A percentile compares a stretch with the other conserved stretches of the same genome.
Conservation (phyloP, 1,140 invertebrate species). For the Thereuonema tuberculata region DNA sequence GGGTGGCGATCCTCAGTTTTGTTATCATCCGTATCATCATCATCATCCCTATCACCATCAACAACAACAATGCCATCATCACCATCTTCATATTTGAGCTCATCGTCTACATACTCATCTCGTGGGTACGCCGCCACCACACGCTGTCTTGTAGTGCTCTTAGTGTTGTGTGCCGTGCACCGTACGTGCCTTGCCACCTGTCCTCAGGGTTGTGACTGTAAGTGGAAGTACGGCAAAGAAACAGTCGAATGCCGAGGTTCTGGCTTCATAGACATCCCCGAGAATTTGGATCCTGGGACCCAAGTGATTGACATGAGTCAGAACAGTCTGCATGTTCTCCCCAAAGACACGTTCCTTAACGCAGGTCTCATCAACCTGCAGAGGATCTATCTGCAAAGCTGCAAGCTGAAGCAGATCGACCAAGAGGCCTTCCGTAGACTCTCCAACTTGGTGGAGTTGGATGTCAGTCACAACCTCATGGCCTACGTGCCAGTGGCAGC, state of each 20-base stretch:
- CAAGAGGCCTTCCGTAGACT: conserved; percentile 63
- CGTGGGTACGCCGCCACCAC: no score
- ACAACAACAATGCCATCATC: conserved; percentile 15
- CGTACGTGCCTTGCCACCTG: conserved; percentile 33
- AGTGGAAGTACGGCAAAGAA: conserved; percentile 83
- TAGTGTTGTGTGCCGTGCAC: not conserved
- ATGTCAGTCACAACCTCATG: conserved; percentile 59
- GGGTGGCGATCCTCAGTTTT: not conserved
- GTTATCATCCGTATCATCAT: conserved; percentile 5
- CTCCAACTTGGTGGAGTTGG: conserved; percentile 72
- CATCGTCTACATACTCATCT: conserved; percentile 7
- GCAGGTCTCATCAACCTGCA: conserved; percentile 71
- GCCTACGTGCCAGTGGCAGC: conserved; percentile 49
- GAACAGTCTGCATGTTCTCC: conserved; percentile 67
- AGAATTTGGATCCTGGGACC: conserved; percentile 64
- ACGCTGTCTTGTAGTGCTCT: not conserved
- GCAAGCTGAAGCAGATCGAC: conserved; percentile 70
- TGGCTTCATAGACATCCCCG: conserved; percentile 62
- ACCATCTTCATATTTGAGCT: conserved; percentile 5
- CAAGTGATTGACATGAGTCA: conserved; percentile 78
- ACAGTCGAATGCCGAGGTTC: conserved; percentile 74
- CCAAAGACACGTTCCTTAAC: conserved; percentile 60
- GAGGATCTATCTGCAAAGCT: conserved; percentile 62
- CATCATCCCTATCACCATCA: conserved; percentile 5
- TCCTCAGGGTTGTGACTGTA: conserved; percentile 62